phyloP scores from a whole-genome alignment of 2,888 invertebrate species.

The Rhyacophila evoluta region DNA sequence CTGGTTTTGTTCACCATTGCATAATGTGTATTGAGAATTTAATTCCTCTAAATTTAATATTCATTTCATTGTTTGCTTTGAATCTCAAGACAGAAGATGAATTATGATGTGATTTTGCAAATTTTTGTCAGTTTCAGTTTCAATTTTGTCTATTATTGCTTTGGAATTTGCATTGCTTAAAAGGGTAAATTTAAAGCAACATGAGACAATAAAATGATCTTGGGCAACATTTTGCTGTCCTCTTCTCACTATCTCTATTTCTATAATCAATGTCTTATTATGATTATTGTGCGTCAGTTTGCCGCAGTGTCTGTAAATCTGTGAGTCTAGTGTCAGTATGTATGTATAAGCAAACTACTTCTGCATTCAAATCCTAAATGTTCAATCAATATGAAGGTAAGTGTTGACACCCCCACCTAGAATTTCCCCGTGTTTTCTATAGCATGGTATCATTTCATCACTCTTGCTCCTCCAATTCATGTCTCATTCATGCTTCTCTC shows the following conservation, averaged over 20 bases:
- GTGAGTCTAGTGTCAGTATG: conserved; percentile 44
- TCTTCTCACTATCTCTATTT: conserved; percentile 23
- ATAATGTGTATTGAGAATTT: too few relatives aligned
- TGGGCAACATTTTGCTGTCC: neutral
- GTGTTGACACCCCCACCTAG: conserved; percentile 36
- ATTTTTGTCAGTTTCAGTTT: conserved; percentile 17
- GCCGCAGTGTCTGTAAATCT: conserved; percentile 48
- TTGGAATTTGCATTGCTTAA: neutral
- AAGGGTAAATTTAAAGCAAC: neutral
- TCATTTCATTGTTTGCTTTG: too few relatives aligned
- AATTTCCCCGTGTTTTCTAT: conserved; percentile 40
- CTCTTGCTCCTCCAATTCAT: conserved; percentile 46
- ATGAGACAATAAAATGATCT: neutral
- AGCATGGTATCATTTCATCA: conserved; percentile 50
- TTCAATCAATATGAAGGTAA: conserved; percentile 46
- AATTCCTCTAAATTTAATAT: too few relatives aligned
- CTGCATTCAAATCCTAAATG: conserved; percentile 47
- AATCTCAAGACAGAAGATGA: too few relatives aligned
- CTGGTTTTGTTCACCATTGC: too few relatives aligned
- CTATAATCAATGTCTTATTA: conserved; percentile 32
- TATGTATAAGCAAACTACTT: conserved; percentile 46
- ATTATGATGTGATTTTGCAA: neutral
- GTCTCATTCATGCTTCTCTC: conserved; percentile 30
- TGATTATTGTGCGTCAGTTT: conserved; percentile 43
- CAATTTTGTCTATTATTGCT: neutral